These are phyloP conservation scores for Clusia tigrina DNA, from an alignment of 2,888 invertebrate species.

Conservation along the genomic window DNA sequence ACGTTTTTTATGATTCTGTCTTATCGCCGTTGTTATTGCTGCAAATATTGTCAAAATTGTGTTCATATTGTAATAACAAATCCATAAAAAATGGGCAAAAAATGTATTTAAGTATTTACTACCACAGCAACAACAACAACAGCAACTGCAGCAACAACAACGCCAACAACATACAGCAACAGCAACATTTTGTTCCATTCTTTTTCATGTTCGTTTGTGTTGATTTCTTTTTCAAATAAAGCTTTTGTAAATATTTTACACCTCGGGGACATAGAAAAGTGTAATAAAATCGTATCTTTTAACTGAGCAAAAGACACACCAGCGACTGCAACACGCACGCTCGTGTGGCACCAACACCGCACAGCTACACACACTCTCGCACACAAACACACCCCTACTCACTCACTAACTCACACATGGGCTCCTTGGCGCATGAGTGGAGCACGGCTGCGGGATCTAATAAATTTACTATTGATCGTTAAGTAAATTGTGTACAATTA, in stretches of 20 bases:
- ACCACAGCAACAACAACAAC: background rate
- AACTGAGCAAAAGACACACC: constrained; percentile 26
- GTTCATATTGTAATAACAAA: too few relatives aligned
- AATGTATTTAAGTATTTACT: background rate
- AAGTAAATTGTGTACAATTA: constrained; percentile 59
- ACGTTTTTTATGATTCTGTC: too few relatives aligned
- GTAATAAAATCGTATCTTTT: constrained; percentile 4
- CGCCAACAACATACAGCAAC: background rate
- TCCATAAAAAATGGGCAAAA: too few relatives aligned
- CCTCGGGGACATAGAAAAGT: constrained; percentile 5
- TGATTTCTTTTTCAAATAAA: constrained; percentile 8
- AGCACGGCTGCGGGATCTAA: constrained; percentile 54
- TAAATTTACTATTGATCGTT: constrained; percentile 57
- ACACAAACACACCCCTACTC: background rate
- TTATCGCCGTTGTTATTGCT: background rate
- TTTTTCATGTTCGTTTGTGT: too few relatives aligned
- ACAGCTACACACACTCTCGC: background rate
- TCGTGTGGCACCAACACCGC: constrained; percentile 4
- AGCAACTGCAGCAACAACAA: background rate
- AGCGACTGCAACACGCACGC: constrained; percentile 38
- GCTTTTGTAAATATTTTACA: constrained; percentile 8
- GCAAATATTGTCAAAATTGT: constrained; percentile 1
- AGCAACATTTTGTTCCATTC: too few relatives aligned
- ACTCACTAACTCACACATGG: background rate
- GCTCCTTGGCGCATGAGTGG: background rate